Evolutionary conservation across 2,888 invertebrate genomes (phyloP), one percentile per base, ranked within the genome.

Genomic region (Mythimna vitellina): DNA sequence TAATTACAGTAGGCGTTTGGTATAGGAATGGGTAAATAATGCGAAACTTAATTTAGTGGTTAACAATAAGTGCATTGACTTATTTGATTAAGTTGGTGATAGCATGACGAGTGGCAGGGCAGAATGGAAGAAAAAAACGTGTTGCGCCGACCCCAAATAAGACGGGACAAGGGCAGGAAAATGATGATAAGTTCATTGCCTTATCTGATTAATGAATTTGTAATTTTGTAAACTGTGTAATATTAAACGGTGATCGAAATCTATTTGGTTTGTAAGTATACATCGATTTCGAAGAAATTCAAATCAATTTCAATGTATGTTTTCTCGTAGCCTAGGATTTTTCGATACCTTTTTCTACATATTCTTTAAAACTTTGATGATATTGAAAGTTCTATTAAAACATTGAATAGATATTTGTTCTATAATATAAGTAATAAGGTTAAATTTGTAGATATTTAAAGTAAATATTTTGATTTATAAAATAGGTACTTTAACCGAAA

Each of bases 141-240:
- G n/a, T n/a, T n/a, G n/a, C n/a, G n/a, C n/a, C n/a, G n/a, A n/a
- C n/a, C n/a, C n/a, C n/a, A n/a, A n/a, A n/a, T n/a, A n/a, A n/a
- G n/a, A n/a, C n/a, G n/a, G n/a, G n/a, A n/a, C n/a, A n/a, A n/a
- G n/a, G n/a, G n/a, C n/a, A n/a, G n/a, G n/a, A n/a, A n/a, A n/a
- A n/a, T n/a, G n/a, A n/a, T n/a, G n/a, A n/a, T 8, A 32, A 60
- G 80, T 79, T 68, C 85, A 77, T 76, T 87, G 80, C 83, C 82
- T 79, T 74, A 67, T 78, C 63, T 81, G 22, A 79, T 74, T 17
- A 46, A 46, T 46, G 46, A 46, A 46, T 46, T 46, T 17, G 5
- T 46, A 46, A 46, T 46, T 46, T 46, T 46, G 46, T 46, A 17
- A 46, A 46, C 46, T 42, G 12, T 17, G 29, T 25, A 14, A 49